Evolutionary conservation across 2,797 vertebrate genomes (phyloP), one percentile per base, ranked within the genome.

Genomic region (Erethizon dorsatum): DNA sequence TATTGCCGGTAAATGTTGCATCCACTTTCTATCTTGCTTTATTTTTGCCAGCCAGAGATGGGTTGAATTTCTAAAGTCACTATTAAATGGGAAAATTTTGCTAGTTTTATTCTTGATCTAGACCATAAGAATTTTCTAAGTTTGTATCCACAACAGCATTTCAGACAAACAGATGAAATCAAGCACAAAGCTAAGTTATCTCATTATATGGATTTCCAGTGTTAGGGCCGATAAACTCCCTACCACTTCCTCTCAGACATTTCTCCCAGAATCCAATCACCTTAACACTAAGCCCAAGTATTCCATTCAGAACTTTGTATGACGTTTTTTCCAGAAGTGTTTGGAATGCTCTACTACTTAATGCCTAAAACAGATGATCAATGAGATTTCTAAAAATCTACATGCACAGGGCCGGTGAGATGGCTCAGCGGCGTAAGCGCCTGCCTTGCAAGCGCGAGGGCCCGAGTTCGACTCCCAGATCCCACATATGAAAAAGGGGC

Each of bases 291-390:
- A 89, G 67, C 37, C 37, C 88, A 94, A 82, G 28, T 57, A 77
- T 69, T 91, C 67, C 65, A 95, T 69, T 82, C 13, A 73, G n/a
- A 93, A 87, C 67, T 75, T 47, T 87, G 31, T 85, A n/a, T 90
- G 97, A 95, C 52, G 37, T 93, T 93, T 83, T 56, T 93, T 96
- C 90, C 56, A 97, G 69, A 98, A 96, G 78, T 89, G 41, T 96
- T 12, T 28, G 45, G 50, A 94, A 82, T 63, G 22, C 22, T 13
- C 80, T 88, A 20, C 52, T 84, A 94, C 56, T 82, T 94, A 89
- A 90, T 93, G 79, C 61, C 37, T 78, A 80, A 91, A 89, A 88
- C 12, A 37, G 20, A 93, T 80, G 54, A 90, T 41, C 45, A 79
- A 95, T 88, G 91, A 94, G 37, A 93, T 20, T 83, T 31, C 88